These are phyloP conservation scores for Acipenser oxyrinchus DNA, from an alignment of 2,797 vertebrate species.

Conservation along the genomic window DNA sequence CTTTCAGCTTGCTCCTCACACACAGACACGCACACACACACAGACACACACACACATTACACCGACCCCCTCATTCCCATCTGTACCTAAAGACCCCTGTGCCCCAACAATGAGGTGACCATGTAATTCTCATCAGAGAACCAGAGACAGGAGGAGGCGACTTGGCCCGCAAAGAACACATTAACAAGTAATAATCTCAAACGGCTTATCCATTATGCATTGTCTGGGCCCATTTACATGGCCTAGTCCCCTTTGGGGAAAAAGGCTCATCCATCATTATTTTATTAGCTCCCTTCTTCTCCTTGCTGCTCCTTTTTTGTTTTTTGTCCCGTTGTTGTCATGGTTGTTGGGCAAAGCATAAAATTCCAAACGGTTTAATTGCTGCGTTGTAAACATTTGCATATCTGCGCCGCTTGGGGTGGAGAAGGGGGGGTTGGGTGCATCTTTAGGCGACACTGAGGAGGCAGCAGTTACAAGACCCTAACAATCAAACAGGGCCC, in stretches of 20 bases:
- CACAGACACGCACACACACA: constrained; percentile 54
- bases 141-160: constrained; percentile 37
- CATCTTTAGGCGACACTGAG: neutral
- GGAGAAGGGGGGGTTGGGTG: constrained; percentile 18
- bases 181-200: constrained; percentile 95
- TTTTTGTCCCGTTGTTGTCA: constrained; percentile 58
- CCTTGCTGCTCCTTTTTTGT: neutral
- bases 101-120: constrained; percentile 77
- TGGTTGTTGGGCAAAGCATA: constrained; percentile 81
- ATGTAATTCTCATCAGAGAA: constrained; percentile 67
- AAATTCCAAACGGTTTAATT: constrained; percentile 83
- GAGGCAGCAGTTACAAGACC: constrained; percentile 50
- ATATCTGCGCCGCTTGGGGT: constrained; percentile 54
- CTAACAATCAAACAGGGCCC: constrained; percentile 36
- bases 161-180: constrained; percentile 54
- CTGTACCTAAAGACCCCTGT: constrained; percentile 79
- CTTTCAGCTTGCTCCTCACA: constrained; percentile 27
- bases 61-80: constrained; percentile 74
- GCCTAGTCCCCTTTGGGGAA: constrained; percentile 85
- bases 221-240: constrained; percentile 88
- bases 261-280: constrained; percentile 85
- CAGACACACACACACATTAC: constrained; percentile 66
- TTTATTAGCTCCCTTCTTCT: constrained; percentile 70
- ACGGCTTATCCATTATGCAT: constrained; percentile 90
- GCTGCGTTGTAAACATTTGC: constrained; percentile 77